Evolutionary conservation across 2,797 vertebrate species (phyloP).

Genomic region (Pteropus rufus): DNA sequence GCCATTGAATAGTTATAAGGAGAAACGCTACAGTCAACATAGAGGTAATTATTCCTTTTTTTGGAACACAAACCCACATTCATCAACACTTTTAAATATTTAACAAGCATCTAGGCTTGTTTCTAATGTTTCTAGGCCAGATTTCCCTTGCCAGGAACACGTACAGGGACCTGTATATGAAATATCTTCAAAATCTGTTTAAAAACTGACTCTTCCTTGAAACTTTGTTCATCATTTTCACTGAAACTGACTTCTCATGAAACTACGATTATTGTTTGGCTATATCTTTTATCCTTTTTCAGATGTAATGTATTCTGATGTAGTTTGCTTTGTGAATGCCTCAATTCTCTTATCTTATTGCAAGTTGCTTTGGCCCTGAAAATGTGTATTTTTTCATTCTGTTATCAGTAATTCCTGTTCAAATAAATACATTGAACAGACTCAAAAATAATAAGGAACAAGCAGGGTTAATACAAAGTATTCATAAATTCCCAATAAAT

Average conservation of each 20-base stretch:
- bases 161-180: not conserved
- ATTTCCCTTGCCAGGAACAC: not conserved
- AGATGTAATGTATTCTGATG: not conserved
- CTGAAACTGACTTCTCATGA: not conserved
- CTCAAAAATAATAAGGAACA: not conserved
- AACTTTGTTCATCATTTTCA: not conserved
- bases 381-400: not conserved
- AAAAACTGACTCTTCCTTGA: not conserved
- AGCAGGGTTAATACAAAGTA: not conserved
- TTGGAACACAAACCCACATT: not conserved
- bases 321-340: not conserved
- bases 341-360: not conserved
- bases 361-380: not conserved
- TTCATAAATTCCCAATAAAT: not conserved
- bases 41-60: not conserved
- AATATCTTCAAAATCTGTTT: conserved; percentile 1
- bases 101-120: not conserved
- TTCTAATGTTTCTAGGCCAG: not conserved
- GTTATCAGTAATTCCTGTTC: not conserved
- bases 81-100: not conserved
- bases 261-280: not conserved
- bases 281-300: not conserved
- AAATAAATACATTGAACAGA: not conserved
- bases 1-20: not conserved
- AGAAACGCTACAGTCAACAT: not conserved